Conservation (phyloP, 2,888 invertebrate species). For the Harpagoxenus sublaevis region DNA sequence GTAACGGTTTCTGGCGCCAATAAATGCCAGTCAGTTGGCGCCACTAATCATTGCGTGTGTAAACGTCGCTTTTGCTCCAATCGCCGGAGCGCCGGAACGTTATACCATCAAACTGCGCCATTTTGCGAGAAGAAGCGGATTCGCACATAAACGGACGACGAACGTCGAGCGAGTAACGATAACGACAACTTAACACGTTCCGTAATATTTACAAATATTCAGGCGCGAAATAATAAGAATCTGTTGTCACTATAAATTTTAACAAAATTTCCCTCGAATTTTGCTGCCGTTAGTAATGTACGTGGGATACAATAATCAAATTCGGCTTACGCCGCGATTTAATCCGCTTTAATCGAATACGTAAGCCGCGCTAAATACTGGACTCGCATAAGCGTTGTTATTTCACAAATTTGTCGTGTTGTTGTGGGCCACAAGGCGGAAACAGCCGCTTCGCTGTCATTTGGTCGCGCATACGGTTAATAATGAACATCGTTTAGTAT, state of each 20-base stretch:
- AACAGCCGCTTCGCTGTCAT: background rate
- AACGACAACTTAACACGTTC: background rate
- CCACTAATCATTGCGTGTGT: too few species aligned
- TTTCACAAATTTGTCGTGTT: constrained; percentile 23
- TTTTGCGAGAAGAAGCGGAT: background rate
- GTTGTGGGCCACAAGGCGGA: constrained; percentile 3
- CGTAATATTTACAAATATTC: background rate
- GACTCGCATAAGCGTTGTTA: constrained; percentile 9
- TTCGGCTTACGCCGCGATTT: constrained; percentile 23
- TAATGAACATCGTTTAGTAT: constrained; percentile 27
- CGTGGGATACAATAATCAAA: constrained; percentile 13
- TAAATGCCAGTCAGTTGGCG: too few species aligned
- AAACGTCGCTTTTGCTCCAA: too few species aligned
- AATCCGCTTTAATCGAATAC: constrained; percentile 34
- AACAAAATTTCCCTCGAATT: background rate
- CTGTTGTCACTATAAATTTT: background rate
- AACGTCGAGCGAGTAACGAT: background rate
- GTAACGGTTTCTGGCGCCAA: too few species aligned
- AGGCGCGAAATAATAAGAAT: constrained; percentile 6
- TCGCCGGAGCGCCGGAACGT: background rate
- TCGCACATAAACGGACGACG: background rate
- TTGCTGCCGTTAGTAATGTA: background rate
- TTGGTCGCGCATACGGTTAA: constrained; percentile 24
- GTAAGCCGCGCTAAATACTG: background rate
- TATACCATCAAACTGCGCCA: background rate